Evolutionary conservation across 1,140 invertebrate genomes (phyloP).

Genomic region (Drosophila tsacasi): DNA sequence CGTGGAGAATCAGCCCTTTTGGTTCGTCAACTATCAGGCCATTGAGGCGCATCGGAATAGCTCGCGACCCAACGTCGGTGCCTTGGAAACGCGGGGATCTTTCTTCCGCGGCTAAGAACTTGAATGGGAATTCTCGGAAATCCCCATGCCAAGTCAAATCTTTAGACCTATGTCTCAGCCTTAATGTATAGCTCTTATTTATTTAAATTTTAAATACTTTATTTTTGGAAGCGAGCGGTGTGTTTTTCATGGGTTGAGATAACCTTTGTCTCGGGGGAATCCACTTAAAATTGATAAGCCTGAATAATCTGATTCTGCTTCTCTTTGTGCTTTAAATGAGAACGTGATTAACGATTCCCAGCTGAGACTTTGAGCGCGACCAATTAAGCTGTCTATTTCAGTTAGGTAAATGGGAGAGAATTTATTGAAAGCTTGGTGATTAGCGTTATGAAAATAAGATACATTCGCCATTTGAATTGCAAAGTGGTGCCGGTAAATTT

Average conservation of each 20-base stretch:
- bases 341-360: constrained; percentile 22
- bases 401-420: constrained; percentile 12
- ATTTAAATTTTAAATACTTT: constrained; percentile 31
- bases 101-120: constrained; percentile 68
- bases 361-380: not conserved
- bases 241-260: constrained; percentile 13
- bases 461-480: constrained; percentile 2
- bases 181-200: constrained; percentile 29
- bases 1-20: constrained; percentile 86
- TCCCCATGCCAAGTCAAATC: not conserved
- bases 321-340: constrained; percentile 6
- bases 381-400: constrained; percentile 26
- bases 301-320: not conserved
- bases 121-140: constrained; percentile 3
- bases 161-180: not conserved
- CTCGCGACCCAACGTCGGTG: constrained; percentile 56
- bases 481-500: constrained; percentile 10
- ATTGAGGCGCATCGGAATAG: constrained; percentile 83
- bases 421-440: constrained; percentile 5
- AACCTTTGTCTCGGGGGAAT: constrained; percentile 18
- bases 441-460: constrained; percentile 22
- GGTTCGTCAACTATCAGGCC: constrained; percentile 85
- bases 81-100: constrained; percentile 64
- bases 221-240: constrained; percentile 3
- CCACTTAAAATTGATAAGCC: constrained; percentile 19